Conservation (phyloP, 2,113 vertebrate genomes). For the Daphoenositta chrysoptera region DNA sequence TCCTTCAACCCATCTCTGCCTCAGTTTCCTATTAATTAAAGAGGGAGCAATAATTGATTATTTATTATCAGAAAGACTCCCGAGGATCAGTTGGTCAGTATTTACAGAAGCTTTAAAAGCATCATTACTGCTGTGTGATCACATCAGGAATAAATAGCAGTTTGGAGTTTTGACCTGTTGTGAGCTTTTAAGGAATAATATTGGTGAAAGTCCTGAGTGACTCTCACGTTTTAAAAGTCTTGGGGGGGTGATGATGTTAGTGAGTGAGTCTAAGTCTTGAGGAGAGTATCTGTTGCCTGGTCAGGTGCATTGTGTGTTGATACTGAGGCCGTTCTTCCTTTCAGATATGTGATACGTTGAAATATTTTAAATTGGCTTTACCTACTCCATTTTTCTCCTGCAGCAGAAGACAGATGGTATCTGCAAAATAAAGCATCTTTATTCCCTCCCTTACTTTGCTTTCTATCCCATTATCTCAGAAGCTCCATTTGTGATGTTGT, state of each 20-base stretch:
- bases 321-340: background rate
- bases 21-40: conserved; percentile 9
- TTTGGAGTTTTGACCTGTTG: background rate
- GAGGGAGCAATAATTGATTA: background rate
- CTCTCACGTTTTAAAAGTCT: background rate
- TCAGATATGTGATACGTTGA: background rate
- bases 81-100: background rate
- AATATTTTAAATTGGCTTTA: conserved; percentile 7
- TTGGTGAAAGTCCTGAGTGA: background rate
- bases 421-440: conserved; percentile 4
- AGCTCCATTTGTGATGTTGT: background rate
- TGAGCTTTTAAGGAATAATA: background rate
- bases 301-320: background rate
- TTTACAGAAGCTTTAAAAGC: background rate
- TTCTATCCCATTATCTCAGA: background rate
- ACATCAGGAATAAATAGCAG: background rate
- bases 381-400: background rate
- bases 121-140: background rate
- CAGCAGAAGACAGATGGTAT: conserved; percentile 14
- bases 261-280: background rate
- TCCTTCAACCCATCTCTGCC: background rate
- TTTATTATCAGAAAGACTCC: background rate
- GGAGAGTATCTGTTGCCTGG: background rate
- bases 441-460: background rate
- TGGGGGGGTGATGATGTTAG: background rate